Evolutionary conservation across 2,113 vertebrate species (phyloP), one percentile per base, ranked within the genome.

Genomic region (Apistogramma diplotaenia): DNA sequence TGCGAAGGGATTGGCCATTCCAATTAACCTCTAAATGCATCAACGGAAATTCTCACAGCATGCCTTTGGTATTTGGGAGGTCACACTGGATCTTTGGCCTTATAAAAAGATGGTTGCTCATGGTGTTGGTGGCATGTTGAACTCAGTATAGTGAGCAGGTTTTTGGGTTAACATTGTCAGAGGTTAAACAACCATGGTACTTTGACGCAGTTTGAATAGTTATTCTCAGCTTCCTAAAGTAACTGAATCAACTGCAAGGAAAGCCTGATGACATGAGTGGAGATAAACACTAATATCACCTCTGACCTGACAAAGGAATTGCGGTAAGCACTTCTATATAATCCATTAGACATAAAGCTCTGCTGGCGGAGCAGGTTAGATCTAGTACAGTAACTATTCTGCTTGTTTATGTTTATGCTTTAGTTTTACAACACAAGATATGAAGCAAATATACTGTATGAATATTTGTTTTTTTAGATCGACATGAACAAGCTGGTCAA

Each of bases 161-260:
- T 90, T 87, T 79, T 60, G 23, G 23, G 83, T 85, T 92, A 73
- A 83, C 61, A 83, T 84, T 87, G 85, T 93, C 90, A 91, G 82
- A 85, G 86, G 87, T 87, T 93, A 85, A 87, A 67, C 67, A 77
- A 78, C 80, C 60, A 11, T 85, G 76, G 78, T 77, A 77, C 71
- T 33, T 82, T 53, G 31, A 18, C 31, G 56, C 78, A 79, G 83
- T 85, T 85, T 86, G 46, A 89, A 81, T 76, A 84, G 81, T 85
- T 59, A 87, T 75, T 51, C 12, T 8, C 13, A 81, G 37, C 70
- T 88, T 81, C 84, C 89, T 82, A 92, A 93, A 74, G 51, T 61
- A 40, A 43, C 54, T 79, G 18, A 56, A 35, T 43, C 62, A 23
- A 78, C 51, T 40, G 9, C 21, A 57, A 54, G 74, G 58, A 60